Evolutionary conservation across 2,797 vertebrate species (phyloP), one percentile per base, ranked within the genome.

Genomic region (Melanotaenia parkinsoni): DNA sequence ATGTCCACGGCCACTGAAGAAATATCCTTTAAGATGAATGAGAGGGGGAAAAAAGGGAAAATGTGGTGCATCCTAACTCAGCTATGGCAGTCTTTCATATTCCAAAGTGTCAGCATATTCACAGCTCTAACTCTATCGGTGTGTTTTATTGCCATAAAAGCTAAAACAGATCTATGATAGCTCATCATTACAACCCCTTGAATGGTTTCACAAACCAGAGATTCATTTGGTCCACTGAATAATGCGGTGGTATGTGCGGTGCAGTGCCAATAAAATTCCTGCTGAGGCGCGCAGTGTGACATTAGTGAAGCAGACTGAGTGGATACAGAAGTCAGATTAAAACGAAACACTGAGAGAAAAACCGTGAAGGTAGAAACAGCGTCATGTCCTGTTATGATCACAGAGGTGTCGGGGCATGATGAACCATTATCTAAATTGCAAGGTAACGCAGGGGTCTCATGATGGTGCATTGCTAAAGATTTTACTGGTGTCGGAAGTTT

Each of bases 171-270:
- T 83, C 77, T 56, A 75, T 56, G 81, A 86, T 89, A 76, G 84
- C 80, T 90, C 89, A 85, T 89, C 87, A 85, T 87, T 83, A 80
- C 82, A 58, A 70, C 24, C 67, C 82, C 69, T 75, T 64, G 74
- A 88, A 88, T 87, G 84, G 89, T 90, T 91, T 93, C 88, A 91
- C 88, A 89, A 86, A 85, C 80, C 85, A 76, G 77, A 81, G 83
- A 87, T 87, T 91, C 76, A 89, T 91, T 85, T 86, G 89, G 79
- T 77, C 77, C 70, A 33, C 69, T 84, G 87, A 90, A 73, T 77
- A 82, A 88, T 75, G 83, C 40, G 45, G 51, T 66, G 5, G 33
- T 63, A 50, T 85, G 81, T 74, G 77, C 70, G 53, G 83, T 0
- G 20, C 30, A 54, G 60, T 37, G 85, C 86, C 84, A 86, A 78